Evolutionary conservation across 2,113 vertebrate genomes (phyloP).

Genomic region (Cygnus atratus): DNA sequence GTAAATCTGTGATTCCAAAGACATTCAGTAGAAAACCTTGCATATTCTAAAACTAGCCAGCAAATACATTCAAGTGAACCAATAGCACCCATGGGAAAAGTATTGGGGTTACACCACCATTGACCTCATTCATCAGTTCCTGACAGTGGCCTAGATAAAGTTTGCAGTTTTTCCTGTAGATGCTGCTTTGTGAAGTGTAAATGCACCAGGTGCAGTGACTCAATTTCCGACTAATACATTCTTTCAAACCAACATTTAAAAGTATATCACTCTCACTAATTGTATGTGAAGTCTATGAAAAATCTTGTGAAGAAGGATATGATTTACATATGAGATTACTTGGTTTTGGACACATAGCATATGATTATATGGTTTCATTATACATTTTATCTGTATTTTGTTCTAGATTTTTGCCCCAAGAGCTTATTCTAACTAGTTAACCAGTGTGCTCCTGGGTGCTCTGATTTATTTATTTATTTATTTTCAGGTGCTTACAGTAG

Average conservation of each 20-base stretch:
- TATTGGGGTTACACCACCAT: conserved; percentile 28
- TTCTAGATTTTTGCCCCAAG: background rate
- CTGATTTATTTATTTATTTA: background rate
- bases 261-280: background rate
- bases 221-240: background rate
- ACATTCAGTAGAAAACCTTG: background rate
- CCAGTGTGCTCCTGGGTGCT: background rate
- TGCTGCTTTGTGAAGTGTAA: conserved; percentile 28
- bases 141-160: conserved; percentile 65
- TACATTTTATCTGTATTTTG: background rate
- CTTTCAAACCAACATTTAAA: background rate
- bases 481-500: background rate
- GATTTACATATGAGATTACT: background rate
- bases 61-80: conserved; percentile 14
- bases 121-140: conserved; percentile 72
- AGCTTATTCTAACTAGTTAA: background rate
- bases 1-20: background rate
- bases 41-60: background rate
- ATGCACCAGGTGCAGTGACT: background rate
- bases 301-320: background rate
- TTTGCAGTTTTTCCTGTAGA: conserved; percentile 30
- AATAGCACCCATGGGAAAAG: conserved; percentile 7
- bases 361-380: background rate
- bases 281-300: background rate
- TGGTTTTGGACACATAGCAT: background rate